Evolutionary conservation across 64 coral and sea anemone species (phyloP).

Genomic region (Exaiptasia diaphana): DNA sequence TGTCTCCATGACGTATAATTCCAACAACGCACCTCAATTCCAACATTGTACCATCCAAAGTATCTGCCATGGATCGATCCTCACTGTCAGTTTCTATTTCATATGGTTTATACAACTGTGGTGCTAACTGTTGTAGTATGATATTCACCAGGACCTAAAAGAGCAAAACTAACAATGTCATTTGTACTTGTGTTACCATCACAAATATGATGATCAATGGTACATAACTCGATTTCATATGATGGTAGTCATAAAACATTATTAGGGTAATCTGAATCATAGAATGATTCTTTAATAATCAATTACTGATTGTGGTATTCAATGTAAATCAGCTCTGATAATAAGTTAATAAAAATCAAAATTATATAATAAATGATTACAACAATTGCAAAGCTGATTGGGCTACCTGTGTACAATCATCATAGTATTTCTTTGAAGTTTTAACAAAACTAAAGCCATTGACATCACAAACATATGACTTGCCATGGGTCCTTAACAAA

Average conservation of each 20-base stretch:
- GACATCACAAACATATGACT: slow-evolving; percentile 96
- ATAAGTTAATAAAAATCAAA: too few species aligned
- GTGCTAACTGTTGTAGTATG: slow-evolving; percentile 72
- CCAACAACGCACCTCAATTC: slow-evolving; percentile 91
- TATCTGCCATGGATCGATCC: slow-evolving; percentile 18
- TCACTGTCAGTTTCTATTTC: slow-evolving; percentile 51
- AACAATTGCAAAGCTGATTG: too few species aligned
- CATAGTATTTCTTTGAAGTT: slow-evolving; percentile 97
- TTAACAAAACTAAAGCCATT: slow-evolving; percentile 99
- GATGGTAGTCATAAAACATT: too few species aligned
- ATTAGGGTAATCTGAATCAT: too few species aligned
- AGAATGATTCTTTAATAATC: too few species aligned
- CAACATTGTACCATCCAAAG: slow-evolving; percentile 58
- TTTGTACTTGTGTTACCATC: neutral
- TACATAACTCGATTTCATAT: too few species aligned
- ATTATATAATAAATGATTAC: too few species aligned
- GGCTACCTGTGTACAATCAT: slow-evolving; percentile 76
- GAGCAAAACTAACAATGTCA: neutral
- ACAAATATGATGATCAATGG: too few species aligned
- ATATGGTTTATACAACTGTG: slow-evolving; percentile 80
- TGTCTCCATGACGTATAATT: slow-evolving; percentile 91
- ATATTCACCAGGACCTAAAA: slow-evolving; percentile 59
- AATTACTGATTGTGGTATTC: too few species aligned
- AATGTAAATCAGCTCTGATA: too few species aligned
- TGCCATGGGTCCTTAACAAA: slow-evolving; percentile 79